Evolutionary conservation across 1,140 invertebrate genomes (phyloP), one percentile per base, ranked within the genome.

Genomic region (Cydia strobilella): DNA sequence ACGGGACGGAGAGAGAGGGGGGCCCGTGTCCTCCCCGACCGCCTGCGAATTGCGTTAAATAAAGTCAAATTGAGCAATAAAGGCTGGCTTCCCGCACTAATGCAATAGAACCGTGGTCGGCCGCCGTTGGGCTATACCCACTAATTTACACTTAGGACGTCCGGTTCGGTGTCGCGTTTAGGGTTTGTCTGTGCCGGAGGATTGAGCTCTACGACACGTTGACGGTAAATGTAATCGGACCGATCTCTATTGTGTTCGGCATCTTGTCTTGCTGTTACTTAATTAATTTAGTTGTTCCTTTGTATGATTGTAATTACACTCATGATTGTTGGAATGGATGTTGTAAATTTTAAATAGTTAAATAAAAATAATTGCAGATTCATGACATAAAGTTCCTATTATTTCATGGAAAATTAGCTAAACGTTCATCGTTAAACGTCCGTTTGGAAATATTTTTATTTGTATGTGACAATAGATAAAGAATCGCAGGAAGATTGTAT

Each of bases 31-130:
- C 77, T 76, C 80, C 81, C 74, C 77, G 48, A 23, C 80, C 79
- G 79, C 82, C 77, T 80, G 81, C 77, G 87, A 88, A 92, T 91
- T 89, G 91, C 89, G 86, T 90, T 93, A 91, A 93, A 93, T 91
- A 92, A 92, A 92, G 89, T 92, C 88, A 93, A 92, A 93, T 93
- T 93, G 92, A 92, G 90, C 90, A 92, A 93, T 93, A 93, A 93
- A 92, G 89, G 87, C 88, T 79, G 84, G 84, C 76, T 81, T 78
- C 80, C 86, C 87, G 85, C 84, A 76, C 83, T 89, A 90, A 90
- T 90, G 86, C 86, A 84, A 90, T 87, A 84, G 86, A 83, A 85
- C 81, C 83, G 81, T 82, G 84, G 86, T 83, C 79, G 78, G 76
- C 78, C 80, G 78, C 74, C 78, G 76, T 76, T 82, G 74, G 79